Evolutionary conservation across 1,140 invertebrate genomes (phyloP).

Genomic region (Centruroides sculpturatus): DNA sequence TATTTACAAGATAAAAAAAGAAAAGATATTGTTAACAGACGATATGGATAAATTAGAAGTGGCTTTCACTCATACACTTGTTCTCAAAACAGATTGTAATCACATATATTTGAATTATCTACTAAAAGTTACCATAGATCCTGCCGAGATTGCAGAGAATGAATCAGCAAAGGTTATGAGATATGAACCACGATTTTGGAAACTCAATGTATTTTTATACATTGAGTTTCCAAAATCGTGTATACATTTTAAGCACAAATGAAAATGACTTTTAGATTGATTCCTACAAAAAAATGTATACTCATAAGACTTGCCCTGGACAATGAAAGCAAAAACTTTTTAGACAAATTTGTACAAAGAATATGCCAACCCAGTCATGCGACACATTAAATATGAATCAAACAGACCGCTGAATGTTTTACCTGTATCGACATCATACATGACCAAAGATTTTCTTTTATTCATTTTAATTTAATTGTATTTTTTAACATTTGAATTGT

Average conservation of each 20-base stretch:
- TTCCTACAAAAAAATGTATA: conserved; percentile 61
- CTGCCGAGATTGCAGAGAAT: conserved; percentile 88
- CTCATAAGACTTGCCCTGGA: conserved; percentile 80
- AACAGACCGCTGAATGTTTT: conserved; percentile 82
- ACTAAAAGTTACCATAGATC: conserved; percentile 94
- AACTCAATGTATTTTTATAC: too few relatives aligned
- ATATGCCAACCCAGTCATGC: conserved; percentile 69
- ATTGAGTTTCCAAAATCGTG: too few relatives aligned
- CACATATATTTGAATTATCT: conserved; percentile 99
- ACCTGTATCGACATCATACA: conserved; percentile 85
- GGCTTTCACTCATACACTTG: conserved; percentile 83
- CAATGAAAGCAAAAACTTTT: conserved; percentile 91
- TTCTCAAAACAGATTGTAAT: conserved; percentile 88
- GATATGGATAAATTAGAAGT: conserved; percentile 94
- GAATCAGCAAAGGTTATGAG: conserved; percentile 89
- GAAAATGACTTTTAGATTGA: conserved; percentile 33
- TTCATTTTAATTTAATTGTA: too few relatives aligned
- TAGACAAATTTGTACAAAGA: conserved; percentile 91
- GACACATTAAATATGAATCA: conserved; percentile 68
- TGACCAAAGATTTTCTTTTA: conserved; percentile 98
- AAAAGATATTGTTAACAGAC: conserved; percentile 87
- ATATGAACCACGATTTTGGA: conserved; percentile 89
- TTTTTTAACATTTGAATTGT: too few relatives aligned
- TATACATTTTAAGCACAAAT: conserved; percentile 48
- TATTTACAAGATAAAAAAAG: conserved; percentile 96